These are phyloP conservation scores for Acipenser oxyrinchus DNA, from an alignment of 2,797 vertebrate genomes.

Conservation along the genomic window DNA sequence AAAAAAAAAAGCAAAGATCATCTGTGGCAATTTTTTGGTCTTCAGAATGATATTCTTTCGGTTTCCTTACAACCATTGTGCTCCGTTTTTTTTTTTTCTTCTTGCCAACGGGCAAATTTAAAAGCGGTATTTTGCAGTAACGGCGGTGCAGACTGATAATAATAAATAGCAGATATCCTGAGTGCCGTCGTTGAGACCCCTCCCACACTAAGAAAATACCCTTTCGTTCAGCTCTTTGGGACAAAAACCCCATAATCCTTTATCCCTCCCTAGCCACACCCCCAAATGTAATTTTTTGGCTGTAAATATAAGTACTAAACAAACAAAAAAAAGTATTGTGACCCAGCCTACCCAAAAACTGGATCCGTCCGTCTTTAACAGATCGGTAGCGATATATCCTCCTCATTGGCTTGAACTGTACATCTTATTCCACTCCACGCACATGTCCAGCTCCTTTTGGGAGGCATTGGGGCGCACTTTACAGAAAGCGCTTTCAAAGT, in stretches of 20 bases:
- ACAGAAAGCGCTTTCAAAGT: constrained; percentile 85
- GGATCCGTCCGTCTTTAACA: constrained; percentile 27
- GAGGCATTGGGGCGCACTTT: constrained; percentile 78
- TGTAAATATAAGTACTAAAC: constrained; percentile 52
- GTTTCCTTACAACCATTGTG: constrained; percentile 17
- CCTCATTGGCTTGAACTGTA: constrained; percentile 71
- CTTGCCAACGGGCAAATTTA: constrained; percentile 36
- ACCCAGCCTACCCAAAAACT: constrained; percentile 15
- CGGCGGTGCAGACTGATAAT: constrained; percentile 61
- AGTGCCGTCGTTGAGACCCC: neutral
- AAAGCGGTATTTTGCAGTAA: constrained; percentile 30
- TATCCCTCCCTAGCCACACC: constrained; percentile 34
- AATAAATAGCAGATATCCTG: constrained; percentile 31
- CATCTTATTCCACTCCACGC: constrained; percentile 90
- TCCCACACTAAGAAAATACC: constrained; percentile 41
- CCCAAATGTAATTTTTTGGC: constrained; percentile 42
- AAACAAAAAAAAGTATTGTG: constrained; percentile 23
- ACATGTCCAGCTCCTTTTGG: constrained; percentile 84
- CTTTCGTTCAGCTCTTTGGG: constrained; percentile 53
- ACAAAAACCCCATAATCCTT: constrained; percentile 38
- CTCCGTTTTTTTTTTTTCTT: constrained; percentile 24
- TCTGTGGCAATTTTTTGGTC: too few relatives aligned
- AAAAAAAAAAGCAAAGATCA: too few relatives aligned
- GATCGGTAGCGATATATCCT: neutral
- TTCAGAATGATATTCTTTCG: constrained; percentile 55